Base-by-base conservation (phyloP, 2,113 vertebrate species). In the Osmerus mordax region DNA sequence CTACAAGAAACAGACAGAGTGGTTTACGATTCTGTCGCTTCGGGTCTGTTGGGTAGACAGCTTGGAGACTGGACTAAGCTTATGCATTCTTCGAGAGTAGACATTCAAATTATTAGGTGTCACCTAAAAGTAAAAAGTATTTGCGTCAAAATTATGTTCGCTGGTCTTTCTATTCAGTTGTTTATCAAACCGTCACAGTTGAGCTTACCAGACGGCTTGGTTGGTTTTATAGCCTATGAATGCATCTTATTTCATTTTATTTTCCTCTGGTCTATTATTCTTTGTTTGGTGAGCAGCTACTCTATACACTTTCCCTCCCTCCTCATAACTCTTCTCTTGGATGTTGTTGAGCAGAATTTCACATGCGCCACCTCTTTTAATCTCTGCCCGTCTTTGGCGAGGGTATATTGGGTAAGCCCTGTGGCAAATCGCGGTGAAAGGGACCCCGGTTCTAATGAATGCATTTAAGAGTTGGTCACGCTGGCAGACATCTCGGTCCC, bases 351-450 rank as follows among this genome's bases (percentile, higher is more conserved):
- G 84, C 89, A 15, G 3, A n/a, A 90, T 87, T 92, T 94, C 92
- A 91, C 92, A 92, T 91, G 87, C 89, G 76, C 85, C 86, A 94
- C 91, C 87, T 92, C 86, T 90, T 63, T 65, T 72, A 67, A 84
- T 86, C 79, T 84, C 73, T 67, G 65, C 19, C 60, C 72, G 80
- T 78, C 76, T 62, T 65, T 78, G 67, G 79, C 72, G 81, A 79
- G 79, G 79, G 87, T 86, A 88, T 93, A 90, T 88, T 87, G 74
- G 73, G 36, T 88, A 91, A 95, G 92, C 3, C 92, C 80, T 93
- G 94, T 95, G 93, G 92, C 91, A 90, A 96, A 96, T 94, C 89
- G 92, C 81, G 86, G 82, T 92, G 93, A 95, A 94, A 93, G 88
- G 87, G 91, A 92, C 91, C 89, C 89, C 79, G 76, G 81, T 91